phyloP scores from a whole-genome alignment of 1,140 invertebrate species.

The Papilio polytes region DNA sequence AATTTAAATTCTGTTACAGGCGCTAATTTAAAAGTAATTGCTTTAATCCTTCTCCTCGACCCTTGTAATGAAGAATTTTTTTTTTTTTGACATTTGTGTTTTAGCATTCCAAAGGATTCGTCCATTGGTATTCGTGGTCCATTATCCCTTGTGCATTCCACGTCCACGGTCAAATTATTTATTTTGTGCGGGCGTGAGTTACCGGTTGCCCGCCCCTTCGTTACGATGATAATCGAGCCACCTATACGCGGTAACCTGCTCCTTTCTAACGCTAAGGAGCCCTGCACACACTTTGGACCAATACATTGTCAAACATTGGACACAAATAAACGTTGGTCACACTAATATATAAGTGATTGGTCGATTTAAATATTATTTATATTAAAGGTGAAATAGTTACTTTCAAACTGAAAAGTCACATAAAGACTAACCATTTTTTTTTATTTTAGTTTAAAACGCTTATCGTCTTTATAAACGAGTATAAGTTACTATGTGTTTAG shows the following conservation, averaged over 20 bases:
- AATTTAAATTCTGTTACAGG: constrained; percentile 54
- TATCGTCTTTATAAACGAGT: no score
- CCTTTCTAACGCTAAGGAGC: constrained; percentile 46
- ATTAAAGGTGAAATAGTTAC: no score
- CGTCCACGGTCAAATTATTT: constrained; percentile 73
- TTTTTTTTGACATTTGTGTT: constrained; percentile 23
- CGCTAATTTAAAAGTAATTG: constrained; percentile 40
- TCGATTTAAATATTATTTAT: no score
- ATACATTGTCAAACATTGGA: neutral
- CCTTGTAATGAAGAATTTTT: neutral
- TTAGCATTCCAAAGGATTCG: constrained; percentile 35
- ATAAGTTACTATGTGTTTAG: no score
- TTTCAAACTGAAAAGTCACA: no score
- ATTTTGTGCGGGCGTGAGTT: constrained; percentile 79
- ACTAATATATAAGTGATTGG: no score
- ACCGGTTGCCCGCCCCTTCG: constrained; percentile 76
- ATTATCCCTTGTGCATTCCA: constrained; percentile 68
- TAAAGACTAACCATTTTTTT: no score
- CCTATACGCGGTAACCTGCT: constrained; percentile 58
- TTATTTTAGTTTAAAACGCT: neutral
- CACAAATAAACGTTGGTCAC: neutral
- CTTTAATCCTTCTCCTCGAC: neutral
- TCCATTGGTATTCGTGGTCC: constrained; percentile 50
- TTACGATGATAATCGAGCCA: constrained; percentile 79
- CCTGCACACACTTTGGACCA: neutral